Base-by-base conservation (phyloP, 1,140 invertebrate species). In the Heliothis subflexa region DNA sequence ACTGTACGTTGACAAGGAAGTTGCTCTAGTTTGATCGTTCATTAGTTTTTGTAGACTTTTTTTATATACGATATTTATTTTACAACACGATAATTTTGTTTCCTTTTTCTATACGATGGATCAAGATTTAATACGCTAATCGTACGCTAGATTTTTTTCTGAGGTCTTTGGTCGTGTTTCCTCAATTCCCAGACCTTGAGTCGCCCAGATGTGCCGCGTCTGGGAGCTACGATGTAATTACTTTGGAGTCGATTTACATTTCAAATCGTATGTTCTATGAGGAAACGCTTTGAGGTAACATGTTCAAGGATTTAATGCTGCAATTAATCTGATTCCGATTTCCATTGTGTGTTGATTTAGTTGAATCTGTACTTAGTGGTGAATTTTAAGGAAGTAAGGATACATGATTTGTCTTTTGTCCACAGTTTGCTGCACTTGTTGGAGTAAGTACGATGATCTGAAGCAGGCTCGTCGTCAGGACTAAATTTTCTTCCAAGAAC, bases 101-200 rank as follows among this genome's bases (percentile, higher is more conserved):
- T n/a, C n/a, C n/a, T n/a, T n/a, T n/a, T n/a, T n/a, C 81, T 64
- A 83, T 78, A 80, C 82, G 86, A 90, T 82, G 81, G 87, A 88
- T 88, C 84, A 83, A 66, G 81, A 86, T 84, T 88, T 90, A 85
- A 86, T 88, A 79, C 16, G 47, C 40, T 66, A 47, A 66, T 66
- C 40, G 82, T 81, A 83, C 88, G 88, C 86, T 85, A 86, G 82
- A 88, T 88, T 90, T 88, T 74, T 75, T 86, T 88, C 70, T 81
- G 73, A 78, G 82, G 78, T 78, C 81, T 83, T 73, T 66, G 73
- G 81, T 83, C 81, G 70, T 70, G 89, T 88, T 93, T 91, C 91
- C 89, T 91, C 85, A 86, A 87, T 89, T 88, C 85, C 72, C 80
- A 88, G 87, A 88, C 91, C 91, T 91, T 91, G 89, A 79, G 85